phyloP scores from a whole-genome alignment of 2,797 vertebrate genomes.

The Rhinophrynus dorsalis region DNA sequence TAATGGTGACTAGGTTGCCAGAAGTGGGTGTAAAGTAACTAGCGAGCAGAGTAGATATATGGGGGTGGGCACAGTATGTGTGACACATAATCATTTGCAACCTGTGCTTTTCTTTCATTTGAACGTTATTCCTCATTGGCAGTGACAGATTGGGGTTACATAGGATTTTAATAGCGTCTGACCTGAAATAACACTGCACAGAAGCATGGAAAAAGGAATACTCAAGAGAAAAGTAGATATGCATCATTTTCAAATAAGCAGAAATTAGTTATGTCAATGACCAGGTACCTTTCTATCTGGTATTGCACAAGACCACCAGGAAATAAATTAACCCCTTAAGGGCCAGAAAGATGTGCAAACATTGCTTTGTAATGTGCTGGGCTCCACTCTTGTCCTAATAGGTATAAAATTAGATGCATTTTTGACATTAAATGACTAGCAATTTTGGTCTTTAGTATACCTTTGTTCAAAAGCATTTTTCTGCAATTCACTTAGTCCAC shows the following conservation, averaged over 20 bases:
- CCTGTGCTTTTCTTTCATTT: conserved; percentile 30
- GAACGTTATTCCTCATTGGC: not conserved
- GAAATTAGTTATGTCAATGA: not conserved
- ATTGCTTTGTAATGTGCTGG: not conserved
- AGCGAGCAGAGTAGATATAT: conserved; percentile 30
- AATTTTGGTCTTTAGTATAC: too few species aligned
- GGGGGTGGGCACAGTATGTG: conserved; percentile 16
- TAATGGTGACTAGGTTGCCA: conserved; percentile 30
- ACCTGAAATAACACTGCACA: conserved; percentile 39
- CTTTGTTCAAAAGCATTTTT: too few species aligned
- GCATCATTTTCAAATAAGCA: too few species aligned
- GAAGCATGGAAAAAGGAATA: too few species aligned
- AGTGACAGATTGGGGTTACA: conserved; percentile 33
- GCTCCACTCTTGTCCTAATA: not conserved
- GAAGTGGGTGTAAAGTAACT: conserved; percentile 33
- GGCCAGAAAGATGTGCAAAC: too few species aligned
- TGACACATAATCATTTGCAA: conserved; percentile 42
- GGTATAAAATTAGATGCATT: too few species aligned
- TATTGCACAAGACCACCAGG: too few species aligned
- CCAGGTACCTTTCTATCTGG: not conserved
- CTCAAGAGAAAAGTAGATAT: too few species aligned
- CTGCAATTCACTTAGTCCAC: too few species aligned
- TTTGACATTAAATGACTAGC: too few species aligned
- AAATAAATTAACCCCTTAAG: too few species aligned
- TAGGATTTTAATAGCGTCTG: conserved; percentile 25